phyloP scores from a whole-genome alignment of 2,888 invertebrate genomes.

The Tipula lateralis region DNA sequence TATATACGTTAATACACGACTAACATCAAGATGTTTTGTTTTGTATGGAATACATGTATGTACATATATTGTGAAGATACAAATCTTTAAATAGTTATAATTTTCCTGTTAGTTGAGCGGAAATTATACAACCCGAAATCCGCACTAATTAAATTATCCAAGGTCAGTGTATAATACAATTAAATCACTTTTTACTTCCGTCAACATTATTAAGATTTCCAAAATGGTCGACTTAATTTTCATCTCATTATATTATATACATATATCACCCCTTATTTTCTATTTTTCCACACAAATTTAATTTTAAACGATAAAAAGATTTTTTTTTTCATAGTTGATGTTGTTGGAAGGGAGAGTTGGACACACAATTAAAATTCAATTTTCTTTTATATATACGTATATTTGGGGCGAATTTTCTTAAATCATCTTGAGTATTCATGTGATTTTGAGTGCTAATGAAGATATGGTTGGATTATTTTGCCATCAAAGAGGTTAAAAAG shows the following conservation, averaged over 20 bases:
- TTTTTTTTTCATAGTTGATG: not conserved
- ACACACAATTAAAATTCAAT: slow-evolving; percentile 4
- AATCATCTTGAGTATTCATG: not conserved
- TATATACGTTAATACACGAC: not conserved
- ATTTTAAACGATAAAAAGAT: not conserved
- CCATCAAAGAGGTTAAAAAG: not conserved
- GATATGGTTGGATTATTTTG: slow-evolving; percentile 11
- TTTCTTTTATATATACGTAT: not conserved
- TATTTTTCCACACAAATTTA: not conserved
- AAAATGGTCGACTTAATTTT: not conserved
- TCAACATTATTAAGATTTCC: not conserved
- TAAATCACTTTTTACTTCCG: not conserved
- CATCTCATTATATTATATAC: not conserved
- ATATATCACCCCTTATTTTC: not conserved
- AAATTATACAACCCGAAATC: not conserved
- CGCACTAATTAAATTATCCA: not conserved
- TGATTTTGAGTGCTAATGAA: not conserved
- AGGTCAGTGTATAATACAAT: not conserved
- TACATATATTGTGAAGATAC: not conserved
- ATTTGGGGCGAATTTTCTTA: not conserved
- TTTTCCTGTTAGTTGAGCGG: not conserved
- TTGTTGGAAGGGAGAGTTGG: not conserved
- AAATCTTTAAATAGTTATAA: not conserved
- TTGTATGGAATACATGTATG: not conserved
- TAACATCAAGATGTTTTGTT: not conserved